Evolutionary conservation across 2,113 vertebrate genomes (phyloP).

Genomic region (Daubentonia madagascariensis): DNA sequence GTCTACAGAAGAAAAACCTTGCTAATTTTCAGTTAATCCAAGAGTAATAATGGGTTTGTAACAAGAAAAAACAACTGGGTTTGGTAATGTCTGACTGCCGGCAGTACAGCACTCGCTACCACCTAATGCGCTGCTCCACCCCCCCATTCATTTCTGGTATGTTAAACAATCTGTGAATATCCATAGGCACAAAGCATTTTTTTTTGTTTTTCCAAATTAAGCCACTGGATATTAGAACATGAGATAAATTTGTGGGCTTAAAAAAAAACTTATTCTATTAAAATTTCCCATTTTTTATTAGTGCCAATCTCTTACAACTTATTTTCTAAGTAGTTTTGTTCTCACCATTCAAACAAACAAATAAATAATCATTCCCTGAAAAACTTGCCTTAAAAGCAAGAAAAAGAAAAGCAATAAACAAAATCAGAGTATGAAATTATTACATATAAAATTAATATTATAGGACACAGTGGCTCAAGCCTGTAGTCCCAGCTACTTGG

Average conservation of each 20-base stretch:
- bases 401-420: background rate
- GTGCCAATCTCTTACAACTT: background rate
- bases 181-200: background rate
- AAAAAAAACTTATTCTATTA: background rate
- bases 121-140: rapidly evolving
- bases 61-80: background rate
- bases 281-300: background rate
- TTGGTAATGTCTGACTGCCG: background rate
- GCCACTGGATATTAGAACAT: background rate
- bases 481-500: too few relatives aligned
- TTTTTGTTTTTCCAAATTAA: background rate
- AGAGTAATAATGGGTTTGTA: background rate
- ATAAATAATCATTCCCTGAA: background rate
- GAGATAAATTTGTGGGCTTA: background rate
- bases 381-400: background rate
- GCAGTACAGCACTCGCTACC: rapidly evolving
- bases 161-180: background rate
- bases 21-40: background rate
- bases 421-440: background rate
- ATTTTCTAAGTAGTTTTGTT: background rate
- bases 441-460: background rate
- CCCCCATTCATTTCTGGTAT: background rate
- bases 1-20: background rate
- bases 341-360: background rate
- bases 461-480: background rate